A percentile compares a stretch with the other conserved stretches of the same genome.
phyloP scores from a whole-genome alignment of 2,797 vertebrate species.

The Tenualosa ilisha region DNA sequence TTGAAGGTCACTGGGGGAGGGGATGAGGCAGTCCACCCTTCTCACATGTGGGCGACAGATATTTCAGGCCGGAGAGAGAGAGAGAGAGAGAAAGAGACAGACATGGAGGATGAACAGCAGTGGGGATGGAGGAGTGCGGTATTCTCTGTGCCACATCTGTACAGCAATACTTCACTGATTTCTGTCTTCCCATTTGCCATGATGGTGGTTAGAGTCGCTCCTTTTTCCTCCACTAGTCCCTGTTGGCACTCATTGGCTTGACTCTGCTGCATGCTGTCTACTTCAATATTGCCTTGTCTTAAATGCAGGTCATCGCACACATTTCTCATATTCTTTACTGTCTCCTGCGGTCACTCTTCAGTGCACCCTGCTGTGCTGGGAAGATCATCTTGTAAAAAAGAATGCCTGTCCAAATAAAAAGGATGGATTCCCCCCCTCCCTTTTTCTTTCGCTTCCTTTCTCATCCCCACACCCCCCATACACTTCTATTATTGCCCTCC shows the following conservation, averaged over 20 bases:
- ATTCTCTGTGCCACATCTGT: slow-evolving; percentile 28
- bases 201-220: neutral
- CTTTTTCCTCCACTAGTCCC: neutral
- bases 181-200: neutral
- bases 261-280: neutral
- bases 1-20: slow-evolving; percentile 46
- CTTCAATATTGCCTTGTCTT: slow-evolving; percentile 17
- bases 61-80: slow-evolving; percentile 46
- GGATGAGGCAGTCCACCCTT: slow-evolving; percentile 22
- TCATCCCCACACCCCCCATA: neutral
- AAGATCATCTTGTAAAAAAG: slow-evolving; percentile 13
- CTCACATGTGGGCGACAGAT: slow-evolving; percentile 69
- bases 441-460: neutral
- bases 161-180: slow-evolving; percentile 3
- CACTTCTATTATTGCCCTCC: neutral
- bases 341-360: slow-evolving; percentile 16
- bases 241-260: neutral
- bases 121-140: slow-evolving; percentile 14
- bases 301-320: slow-evolving; percentile 16
- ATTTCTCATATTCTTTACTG: slow-evolving; percentile 26
- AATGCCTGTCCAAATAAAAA: slow-evolving; percentile 25
- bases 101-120: slow-evolving; percentile 12
- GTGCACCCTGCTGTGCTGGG: slow-evolving; percentile 2
- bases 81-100: slow-evolving; percentile 15
- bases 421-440: slow-evolving; percentile 9